Base-by-base conservation (phyloP, 2,113 vertebrate species). In the Nothocercus julius region DNA sequence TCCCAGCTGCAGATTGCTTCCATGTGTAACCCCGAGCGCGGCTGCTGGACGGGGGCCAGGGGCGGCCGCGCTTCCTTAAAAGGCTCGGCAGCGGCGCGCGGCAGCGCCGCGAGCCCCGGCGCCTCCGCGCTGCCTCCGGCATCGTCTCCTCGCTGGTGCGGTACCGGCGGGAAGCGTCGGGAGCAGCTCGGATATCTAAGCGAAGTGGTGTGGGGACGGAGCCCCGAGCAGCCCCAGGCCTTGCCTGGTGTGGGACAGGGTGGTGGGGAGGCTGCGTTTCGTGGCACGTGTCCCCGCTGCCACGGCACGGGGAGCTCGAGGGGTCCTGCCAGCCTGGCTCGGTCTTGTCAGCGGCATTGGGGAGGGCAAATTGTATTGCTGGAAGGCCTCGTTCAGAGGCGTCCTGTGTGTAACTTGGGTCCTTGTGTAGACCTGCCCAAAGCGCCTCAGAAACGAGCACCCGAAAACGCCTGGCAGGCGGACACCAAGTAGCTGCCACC, bases 1-100 rank as follows among this genome's bases (percentile, higher is more conserved):
- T 94, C 90, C 92, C 93, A 38, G 76, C 91, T 58, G 54, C 66
- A 54, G 32, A 96, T 87, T 64, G 58, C 67, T 93, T 95, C 95
- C 96, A 93, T 90, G 96, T 74, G 92, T 75, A 87, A 77, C 45
- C 85, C 58, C 22, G 69, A 86, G 95, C 15, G 62, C 8, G 22
- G 70, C 25, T 1, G 53, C 85, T 87, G 96, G 96, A 69, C 1
- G 1, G 4, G 38, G 47, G 86, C 97, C 97, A 85, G 21, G 34
- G 32, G 34, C 2, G 13, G 7, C 18, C 3, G 12, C 13, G 40
- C 72, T 95, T 81, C 97, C 97, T 96, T 96, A 96, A 85, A 98
- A 97, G 97, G 98, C 93, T 63, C 3, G 18, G 28, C 53, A 9
- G 30, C 5, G 3, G 25, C 13, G 49, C 49, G 21, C 3, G 18